Conservation (phyloP, 2,113 vertebrate genomes). For the Chaetura pelagica region DNA sequence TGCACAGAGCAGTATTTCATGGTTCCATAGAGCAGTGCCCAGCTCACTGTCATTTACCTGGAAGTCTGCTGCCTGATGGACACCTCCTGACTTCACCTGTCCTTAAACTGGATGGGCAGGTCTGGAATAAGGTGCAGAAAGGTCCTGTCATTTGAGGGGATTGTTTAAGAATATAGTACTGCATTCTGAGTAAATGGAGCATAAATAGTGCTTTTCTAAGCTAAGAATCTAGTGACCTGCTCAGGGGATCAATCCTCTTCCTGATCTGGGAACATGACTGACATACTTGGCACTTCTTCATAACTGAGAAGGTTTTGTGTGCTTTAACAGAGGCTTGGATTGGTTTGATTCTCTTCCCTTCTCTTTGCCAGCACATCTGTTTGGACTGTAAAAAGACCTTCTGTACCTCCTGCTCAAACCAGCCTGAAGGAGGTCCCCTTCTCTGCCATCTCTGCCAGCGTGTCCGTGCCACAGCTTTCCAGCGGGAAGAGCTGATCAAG, state of each 20-base stretch:
- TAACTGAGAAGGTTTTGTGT: background rate
- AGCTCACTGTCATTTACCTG: background rate
- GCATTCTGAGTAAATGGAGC: background rate
- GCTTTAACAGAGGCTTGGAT: background rate
- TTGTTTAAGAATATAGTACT: background rate
- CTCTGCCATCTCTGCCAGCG: constrained; percentile 92
- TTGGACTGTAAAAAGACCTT: constrained; percentile 92
- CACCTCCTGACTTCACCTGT: background rate
- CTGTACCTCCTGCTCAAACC: constrained; percentile 83
- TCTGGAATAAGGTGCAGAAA: background rate
- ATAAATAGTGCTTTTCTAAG: background rate
- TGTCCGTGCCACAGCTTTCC: constrained; percentile 87
- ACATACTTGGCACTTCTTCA: background rate
- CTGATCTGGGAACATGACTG: background rate
- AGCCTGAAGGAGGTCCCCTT: constrained; percentile 79
- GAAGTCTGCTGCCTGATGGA: background rate
- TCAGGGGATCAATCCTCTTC: background rate
- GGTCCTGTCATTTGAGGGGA: background rate
- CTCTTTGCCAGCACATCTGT: constrained; percentile 83
- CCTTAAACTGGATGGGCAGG: background rate
- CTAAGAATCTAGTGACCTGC: background rate
- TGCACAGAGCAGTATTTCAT: background rate
- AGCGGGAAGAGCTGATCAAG: constrained; percentile 91
- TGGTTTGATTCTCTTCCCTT: background rate
- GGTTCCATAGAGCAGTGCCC: background rate